These are phyloP conservation scores for Hypomesus transpacificus DNA, from an alignment of 2,113 vertebrate species.

Conservation along the genomic window DNA sequence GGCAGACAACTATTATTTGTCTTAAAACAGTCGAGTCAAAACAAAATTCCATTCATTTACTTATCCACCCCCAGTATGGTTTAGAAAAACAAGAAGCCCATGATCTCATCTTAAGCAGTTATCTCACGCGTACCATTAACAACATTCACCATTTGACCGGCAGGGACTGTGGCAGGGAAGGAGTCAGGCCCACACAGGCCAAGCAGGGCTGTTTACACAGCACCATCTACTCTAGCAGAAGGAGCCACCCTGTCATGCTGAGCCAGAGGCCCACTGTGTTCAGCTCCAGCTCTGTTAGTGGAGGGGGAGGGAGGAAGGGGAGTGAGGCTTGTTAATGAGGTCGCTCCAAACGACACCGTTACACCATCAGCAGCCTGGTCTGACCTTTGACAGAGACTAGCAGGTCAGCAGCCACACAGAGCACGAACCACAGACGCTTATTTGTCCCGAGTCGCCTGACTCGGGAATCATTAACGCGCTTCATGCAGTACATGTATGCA, in stretches of 20 bases:
- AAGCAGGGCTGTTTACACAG: background rate
- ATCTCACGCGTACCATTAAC: too few relatives aligned
- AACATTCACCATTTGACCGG: background rate
- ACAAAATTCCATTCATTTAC: too few relatives aligned
- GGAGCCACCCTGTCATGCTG: background rate
- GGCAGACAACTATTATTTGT: too few relatives aligned
- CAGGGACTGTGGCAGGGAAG: background rate
- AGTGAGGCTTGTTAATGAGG: conserved; percentile 10
- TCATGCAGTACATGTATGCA: background rate
- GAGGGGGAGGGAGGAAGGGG: too few relatives aligned
- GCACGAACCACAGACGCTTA: background rate
- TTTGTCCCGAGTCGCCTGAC: background rate
- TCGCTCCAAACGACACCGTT: background rate
- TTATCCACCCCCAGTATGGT: too few relatives aligned
- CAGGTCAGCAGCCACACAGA: background rate
- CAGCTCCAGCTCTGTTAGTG: background rate
- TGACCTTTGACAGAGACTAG: background rate
- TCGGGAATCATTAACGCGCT: background rate
- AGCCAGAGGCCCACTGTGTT: background rate
- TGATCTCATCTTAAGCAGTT: too few relatives aligned
- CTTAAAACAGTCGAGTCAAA: too few relatives aligned
- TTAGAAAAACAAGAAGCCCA: too few relatives aligned
- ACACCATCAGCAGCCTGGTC: background rate
- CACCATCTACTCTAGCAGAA: background rate
- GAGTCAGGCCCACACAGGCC: background rate